Conservation (phyloP, 2,797 vertebrate species). For the Ctenopoma kingsleyae region DNA sequence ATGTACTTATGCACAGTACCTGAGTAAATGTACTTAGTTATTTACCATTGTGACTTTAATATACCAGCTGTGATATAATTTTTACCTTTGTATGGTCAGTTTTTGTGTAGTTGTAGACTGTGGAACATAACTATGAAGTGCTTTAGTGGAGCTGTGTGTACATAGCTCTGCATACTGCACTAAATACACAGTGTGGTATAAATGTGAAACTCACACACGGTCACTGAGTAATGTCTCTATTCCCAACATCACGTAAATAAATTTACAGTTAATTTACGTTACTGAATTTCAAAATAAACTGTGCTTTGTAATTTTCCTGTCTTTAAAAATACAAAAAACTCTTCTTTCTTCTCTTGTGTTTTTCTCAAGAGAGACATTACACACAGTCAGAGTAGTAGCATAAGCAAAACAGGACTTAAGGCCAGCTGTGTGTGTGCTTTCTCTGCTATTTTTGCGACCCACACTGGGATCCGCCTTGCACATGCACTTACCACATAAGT, state of each 20-base stretch:
- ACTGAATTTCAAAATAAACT: slow-evolving; percentile 21
- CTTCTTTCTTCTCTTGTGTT: slow-evolving; percentile 8
- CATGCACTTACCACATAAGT: slow-evolving; percentile 56
- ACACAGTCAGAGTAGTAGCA: neutral
- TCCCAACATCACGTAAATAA: slow-evolving; percentile 5
- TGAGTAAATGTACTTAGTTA: no score
- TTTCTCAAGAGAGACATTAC: slow-evolving; percentile 7
- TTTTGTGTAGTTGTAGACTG: no score
- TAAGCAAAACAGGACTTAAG: slow-evolving; percentile 32
- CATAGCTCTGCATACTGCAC: no score
- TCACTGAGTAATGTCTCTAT: neutral
- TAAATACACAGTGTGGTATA: neutral
- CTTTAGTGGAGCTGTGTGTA: neutral
- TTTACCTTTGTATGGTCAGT: no score
- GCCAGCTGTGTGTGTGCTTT: slow-evolving; percentile 35
- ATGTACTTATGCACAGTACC: no score
- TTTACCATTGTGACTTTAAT: no score
- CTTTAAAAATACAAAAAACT: neutral
- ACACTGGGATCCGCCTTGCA: slow-evolving; percentile 46
- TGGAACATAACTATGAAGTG: neutral
- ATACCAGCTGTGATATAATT: no score
- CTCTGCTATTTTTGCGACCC: slow-evolving; percentile 62
- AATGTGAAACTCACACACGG: no score
- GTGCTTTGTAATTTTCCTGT: neutral
- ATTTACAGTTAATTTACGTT: slow-evolving; percentile 15